phyloP scores from a whole-genome alignment of 2,113 vertebrate genomes.

The Falcunculus frontatus region DNA sequence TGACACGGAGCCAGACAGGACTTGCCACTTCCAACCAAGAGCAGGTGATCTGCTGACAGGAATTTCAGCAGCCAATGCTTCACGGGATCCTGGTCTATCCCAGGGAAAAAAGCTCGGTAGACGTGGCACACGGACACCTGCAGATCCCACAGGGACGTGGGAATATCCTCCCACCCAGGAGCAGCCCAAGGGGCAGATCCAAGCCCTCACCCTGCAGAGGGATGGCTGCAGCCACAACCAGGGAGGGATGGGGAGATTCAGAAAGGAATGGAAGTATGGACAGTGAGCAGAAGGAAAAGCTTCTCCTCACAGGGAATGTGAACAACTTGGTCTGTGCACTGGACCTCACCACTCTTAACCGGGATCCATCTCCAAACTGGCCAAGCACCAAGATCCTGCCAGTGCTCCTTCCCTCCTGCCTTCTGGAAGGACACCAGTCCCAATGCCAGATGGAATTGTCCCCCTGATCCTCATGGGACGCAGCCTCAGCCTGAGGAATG shows the following conservation, averaged over 20 bases:
- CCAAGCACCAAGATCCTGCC: neutral
- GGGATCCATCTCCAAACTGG: neutral
- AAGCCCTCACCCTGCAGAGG: neutral
- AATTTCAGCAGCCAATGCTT: neutral
- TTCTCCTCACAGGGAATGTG: neutral
- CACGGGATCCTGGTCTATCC: accelerated
- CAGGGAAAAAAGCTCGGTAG: accelerated
- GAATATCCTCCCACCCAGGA: neutral
- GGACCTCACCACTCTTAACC: neutral
- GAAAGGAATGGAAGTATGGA: accelerated
- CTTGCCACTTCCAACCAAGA: neutral
- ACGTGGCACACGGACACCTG: neutral
- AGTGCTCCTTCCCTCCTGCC: neutral
- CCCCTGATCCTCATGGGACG: accelerated
- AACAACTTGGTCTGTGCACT: neutral
- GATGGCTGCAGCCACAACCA: accelerated
- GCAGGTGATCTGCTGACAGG: neutral
- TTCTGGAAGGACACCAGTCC: neutral
- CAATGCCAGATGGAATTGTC: neutral
- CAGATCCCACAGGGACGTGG: neutral
- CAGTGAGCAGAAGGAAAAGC: neutral
- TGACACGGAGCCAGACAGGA: neutral
- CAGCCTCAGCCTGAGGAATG: neutral
- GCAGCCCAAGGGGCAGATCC: neutral
- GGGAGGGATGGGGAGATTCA: neutral